Percentiles rank a stretch among this genome's conserved stretches.
Evolutionary conservation across 2,888 invertebrate species (phyloP).

Genomic region (Sinohyriopsis cumingii): DNA sequence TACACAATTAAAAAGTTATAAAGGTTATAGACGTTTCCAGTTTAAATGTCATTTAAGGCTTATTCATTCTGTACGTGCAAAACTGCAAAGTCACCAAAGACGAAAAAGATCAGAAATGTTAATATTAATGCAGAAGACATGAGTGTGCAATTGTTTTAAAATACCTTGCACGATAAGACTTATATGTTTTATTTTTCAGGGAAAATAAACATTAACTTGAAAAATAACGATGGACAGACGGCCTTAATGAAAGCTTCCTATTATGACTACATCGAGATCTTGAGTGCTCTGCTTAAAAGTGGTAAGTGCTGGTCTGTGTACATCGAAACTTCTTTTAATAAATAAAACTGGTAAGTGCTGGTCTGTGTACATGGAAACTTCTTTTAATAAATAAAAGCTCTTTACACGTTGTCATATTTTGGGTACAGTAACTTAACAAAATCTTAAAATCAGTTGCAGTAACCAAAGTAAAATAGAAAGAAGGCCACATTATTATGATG

Average conservation of each 20-base stretch:
- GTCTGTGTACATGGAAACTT: not conserved
- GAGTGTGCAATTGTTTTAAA: not conserved
- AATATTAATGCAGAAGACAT: too few relatives aligned
- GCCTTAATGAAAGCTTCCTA: conserved; percentile 38
- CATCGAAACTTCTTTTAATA: not conserved
- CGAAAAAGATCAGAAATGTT: too few relatives aligned
- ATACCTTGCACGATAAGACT: not conserved
- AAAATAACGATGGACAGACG: conserved; percentile 32
- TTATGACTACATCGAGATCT: conserved; percentile 37
- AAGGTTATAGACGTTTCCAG: too few relatives aligned
- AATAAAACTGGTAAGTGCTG: conserved; percentile 18
- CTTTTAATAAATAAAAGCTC: not conserved
- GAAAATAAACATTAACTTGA: conserved; percentile 17
- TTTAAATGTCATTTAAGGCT: too few relatives aligned
- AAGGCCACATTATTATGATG: too few relatives aligned
- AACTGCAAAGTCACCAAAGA: too few relatives aligned
- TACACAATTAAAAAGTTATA: too few relatives aligned
- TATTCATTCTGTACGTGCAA: too few relatives aligned
- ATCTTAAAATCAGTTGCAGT: too few relatives aligned
- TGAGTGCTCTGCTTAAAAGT: conserved; percentile 20
- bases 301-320: conserved; percentile 16
- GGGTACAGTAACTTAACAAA: too few relatives aligned
- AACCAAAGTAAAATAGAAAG: too few relatives aligned
- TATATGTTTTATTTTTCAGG: conserved; percentile 17
- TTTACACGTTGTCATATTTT: not conserved